Base-by-base conservation (phyloP, 2,113 vertebrate species). In the Cacatua alba region DNA sequence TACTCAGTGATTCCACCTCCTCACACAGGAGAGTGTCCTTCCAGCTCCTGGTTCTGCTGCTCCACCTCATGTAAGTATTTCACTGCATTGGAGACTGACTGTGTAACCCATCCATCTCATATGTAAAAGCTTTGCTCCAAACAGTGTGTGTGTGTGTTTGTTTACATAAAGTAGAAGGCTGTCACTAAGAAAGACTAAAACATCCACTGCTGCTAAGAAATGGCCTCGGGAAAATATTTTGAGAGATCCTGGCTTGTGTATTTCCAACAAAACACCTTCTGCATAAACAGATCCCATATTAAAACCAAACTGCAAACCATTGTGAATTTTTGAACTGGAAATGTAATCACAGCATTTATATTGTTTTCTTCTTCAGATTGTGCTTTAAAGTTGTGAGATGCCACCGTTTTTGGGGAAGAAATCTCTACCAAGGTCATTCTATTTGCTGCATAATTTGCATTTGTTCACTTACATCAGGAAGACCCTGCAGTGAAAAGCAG, bases 391-490 rank as follows among this genome's bases (percentile, higher is more conserved):
- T 13, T 29, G 4, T 78, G 91, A 92, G 70, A 90, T 60, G 80
- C 43, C 39, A 71, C 49, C 3, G 24, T 16, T 48, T 43, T 43
- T 57, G 57, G 26, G 76, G 69, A 77, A 82, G 19, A 79, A 79
- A 64, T 76, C 48, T 90, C 48, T 76, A 37, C 10, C 90, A 96
- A 97, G 92, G 87, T 94, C 90, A 81, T 74, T 93, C 59, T 52
- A 29, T 82, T 65, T 85, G 71, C 82, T 68, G 74, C 57, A 31
- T 43, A 90, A 74, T 87, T 87, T 82, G 17, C 64, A 72, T 93
- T 84, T 82, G 76, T 29, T 98, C 92, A 8, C 68, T 96, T 83
- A 59, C 91, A 26, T 62, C 16, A 26, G 57, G 88, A 88, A 91
- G 79, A 76, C 69, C 65, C 86, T 44, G 70, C 29, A 48, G 89